Evolutionary conservation across 2,797 vertebrate species (phyloP).

Genomic region (Anabas testudineus): DNA sequence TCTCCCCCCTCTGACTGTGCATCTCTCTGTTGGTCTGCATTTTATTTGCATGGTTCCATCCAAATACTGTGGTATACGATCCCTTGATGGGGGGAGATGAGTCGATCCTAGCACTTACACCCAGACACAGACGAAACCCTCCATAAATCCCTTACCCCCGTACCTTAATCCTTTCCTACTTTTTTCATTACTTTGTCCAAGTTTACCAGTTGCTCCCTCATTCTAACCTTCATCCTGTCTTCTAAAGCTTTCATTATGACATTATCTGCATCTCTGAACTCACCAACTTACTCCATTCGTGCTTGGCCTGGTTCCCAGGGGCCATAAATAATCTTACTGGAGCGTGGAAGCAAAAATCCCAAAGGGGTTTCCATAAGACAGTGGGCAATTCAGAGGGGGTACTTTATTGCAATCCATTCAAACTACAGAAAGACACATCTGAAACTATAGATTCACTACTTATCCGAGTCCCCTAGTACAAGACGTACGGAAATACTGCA

Average conservation of each 20-base stretch:
- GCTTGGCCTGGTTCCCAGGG: neutral
- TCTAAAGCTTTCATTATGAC: slow-evolving; percentile 40
- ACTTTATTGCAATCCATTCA: slow-evolving; percentile 39
- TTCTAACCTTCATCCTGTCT: slow-evolving; percentile 17
- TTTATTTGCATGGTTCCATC: slow-evolving; percentile 46
- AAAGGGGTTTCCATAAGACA: slow-evolving; percentile 23
- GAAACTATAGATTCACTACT: slow-evolving; percentile 15
- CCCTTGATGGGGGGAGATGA: neutral
- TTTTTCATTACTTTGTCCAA: slow-evolving; percentile 29
- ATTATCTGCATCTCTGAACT: slow-evolving; percentile 26
- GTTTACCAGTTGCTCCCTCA: slow-evolving; percentile 19
- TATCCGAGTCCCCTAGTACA: slow-evolving; percentile 27
- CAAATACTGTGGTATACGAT: slow-evolving; percentile 33
- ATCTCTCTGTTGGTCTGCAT: slow-evolving; percentile 25
- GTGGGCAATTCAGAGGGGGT: slow-evolving; percentile 56
- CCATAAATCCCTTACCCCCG: slow-evolving; percentile 7
- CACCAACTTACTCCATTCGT: slow-evolving; percentile 5
- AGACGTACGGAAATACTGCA: slow-evolving; percentile 15
- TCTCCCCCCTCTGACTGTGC: slow-evolving; percentile 25
- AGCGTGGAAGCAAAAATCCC: slow-evolving; percentile 39
- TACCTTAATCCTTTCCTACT: slow-evolving; percentile 44
- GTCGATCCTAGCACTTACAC: slow-evolving; percentile 40
- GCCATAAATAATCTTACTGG: slow-evolving; percentile 55
- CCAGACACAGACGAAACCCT: slow-evolving; percentile 37
- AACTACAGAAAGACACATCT: slow-evolving; percentile 29